Conservation (phyloP, 1,140 invertebrate species). For the Thaumetopoea pityocampa region DNA sequence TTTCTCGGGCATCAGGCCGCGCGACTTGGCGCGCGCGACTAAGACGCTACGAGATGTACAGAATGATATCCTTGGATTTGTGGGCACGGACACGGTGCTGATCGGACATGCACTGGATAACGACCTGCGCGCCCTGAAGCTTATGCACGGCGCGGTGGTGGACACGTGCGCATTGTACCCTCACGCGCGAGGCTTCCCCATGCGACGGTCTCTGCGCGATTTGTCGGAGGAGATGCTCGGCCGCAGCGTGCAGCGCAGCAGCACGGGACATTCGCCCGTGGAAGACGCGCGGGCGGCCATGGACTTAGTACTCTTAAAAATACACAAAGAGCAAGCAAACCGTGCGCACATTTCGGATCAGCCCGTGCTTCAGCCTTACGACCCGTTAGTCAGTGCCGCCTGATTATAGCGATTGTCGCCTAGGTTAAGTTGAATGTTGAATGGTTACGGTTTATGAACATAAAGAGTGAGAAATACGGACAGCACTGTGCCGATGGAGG, state of each 20-base stretch:
- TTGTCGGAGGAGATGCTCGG: conserved; percentile 83
- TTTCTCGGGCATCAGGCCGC: conserved; percentile 89
- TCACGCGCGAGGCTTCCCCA: conserved; percentile 86
- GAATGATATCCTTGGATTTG: conserved; percentile 85
- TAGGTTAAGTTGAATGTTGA: too few species aligned
- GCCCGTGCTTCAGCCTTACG: conserved; percentile 55
- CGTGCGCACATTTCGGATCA: conserved; percentile 36
- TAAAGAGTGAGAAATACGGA: too few species aligned
- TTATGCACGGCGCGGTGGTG: conserved; percentile 90
- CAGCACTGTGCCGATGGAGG: conserved; percentile 39
- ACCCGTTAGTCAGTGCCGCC: conserved; percentile 63
- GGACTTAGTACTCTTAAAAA: conserved; percentile 87
- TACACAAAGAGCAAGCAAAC: conserved; percentile 77
- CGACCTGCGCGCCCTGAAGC: conserved; percentile 89
- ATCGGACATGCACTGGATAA: conserved; percentile 97
- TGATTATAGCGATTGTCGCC: too few species aligned
- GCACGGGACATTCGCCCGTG: conserved; percentile 87
- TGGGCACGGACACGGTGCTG: conserved; percentile 90
- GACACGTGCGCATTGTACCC: conserved; percentile 93
- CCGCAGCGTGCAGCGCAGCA: conserved; percentile 88
- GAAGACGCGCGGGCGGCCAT: conserved; percentile 92
- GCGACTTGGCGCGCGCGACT: conserved; percentile 78
- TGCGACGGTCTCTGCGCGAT: conserved; percentile 85
- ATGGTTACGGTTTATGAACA: too few species aligned
- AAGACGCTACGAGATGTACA: conserved; percentile 89